Evolutionary conservation across 2,888 invertebrate species (phyloP).

Genomic region (Apantesis nais): DNA sequence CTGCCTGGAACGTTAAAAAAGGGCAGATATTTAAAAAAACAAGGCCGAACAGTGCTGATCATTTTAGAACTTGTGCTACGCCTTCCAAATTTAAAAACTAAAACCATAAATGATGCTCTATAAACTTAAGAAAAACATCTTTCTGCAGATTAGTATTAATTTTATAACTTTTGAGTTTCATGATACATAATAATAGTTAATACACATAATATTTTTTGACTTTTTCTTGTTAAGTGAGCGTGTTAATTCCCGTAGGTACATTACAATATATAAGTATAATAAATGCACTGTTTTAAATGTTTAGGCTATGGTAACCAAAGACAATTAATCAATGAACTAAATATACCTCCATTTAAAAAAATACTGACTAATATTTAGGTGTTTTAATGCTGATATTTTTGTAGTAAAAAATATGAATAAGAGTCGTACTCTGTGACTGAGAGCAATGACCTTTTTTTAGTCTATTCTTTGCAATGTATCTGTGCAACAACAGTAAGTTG

Average conservation of each 20-base stretch:
- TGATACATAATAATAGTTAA: too few species aligned
- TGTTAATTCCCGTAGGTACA: too few species aligned
- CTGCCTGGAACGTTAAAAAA: conserved; percentile 60
- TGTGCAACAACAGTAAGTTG: neutral
- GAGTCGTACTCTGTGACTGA: neutral
- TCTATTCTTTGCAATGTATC: neutral
- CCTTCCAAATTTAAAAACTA: neutral
- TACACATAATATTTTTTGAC: too few species aligned
- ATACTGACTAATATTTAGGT: neutral
- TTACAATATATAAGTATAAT: neutral
- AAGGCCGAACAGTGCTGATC: neutral
- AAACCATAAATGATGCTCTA: neutral
- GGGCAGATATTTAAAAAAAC: conserved; percentile 9
- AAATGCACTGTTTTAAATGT: neutral
- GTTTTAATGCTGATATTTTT: conserved; percentile 3
- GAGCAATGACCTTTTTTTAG: conserved; percentile 1
- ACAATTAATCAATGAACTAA: neutral
- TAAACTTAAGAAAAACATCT: neutral
- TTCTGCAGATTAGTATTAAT: too few species aligned
- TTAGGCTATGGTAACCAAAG: neutral
- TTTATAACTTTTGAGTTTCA: too few species aligned
- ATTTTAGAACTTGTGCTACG: neutral
- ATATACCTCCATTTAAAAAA: neutral
- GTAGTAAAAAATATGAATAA: conserved; percentile 4
- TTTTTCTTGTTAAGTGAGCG: too few species aligned